Percentiles rank a stretch among this genome's conserved stretches.
phyloP scores from a whole-genome alignment of 2,113 vertebrate species.

The Oncorhynchus kisutch region DNA sequence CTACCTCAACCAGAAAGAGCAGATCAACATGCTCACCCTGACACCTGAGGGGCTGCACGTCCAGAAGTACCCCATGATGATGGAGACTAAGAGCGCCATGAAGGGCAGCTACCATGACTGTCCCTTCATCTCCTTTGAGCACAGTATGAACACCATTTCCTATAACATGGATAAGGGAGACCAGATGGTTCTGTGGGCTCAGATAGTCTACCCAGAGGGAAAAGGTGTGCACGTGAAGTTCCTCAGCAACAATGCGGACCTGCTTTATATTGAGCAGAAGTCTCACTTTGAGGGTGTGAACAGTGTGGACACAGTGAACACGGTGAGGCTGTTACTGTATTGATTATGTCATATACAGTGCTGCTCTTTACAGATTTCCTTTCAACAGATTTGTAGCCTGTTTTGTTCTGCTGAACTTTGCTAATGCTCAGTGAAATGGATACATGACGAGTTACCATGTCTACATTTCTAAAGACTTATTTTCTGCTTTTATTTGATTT shows the following conservation, averaged over 20 bases:
- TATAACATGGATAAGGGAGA: constrained; percentile 20
- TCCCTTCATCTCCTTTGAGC: constrained; percentile 40
- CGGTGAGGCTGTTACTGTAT: neutral
- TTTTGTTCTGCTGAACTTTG: too few species aligned
- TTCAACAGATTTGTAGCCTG: too few species aligned
- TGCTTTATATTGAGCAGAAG: constrained; percentile 8
- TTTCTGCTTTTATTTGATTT: neutral
- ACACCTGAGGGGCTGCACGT: neutral
- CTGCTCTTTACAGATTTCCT: too few species aligned
- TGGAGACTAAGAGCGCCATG: constrained; percentile 15
- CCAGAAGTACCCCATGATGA: constrained; percentile 15
- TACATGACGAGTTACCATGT: neutral
- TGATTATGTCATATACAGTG: too few species aligned
- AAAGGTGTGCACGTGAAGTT: constrained; percentile 13
- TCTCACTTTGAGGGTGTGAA: constrained; percentile 5
- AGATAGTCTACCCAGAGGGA: constrained; percentile 11
- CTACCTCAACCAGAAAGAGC: constrained; percentile 21
- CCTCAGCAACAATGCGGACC: constrained; percentile 2
- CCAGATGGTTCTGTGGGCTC: constrained; percentile 3
- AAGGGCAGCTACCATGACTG: constrained; percentile 21
- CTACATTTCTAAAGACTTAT: neutral
- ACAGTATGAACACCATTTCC: constrained; percentile 10
- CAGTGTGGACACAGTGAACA: constrained; percentile 14
- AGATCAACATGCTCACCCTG: neutral
- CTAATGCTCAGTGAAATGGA: neutral